phyloP scores from a whole-genome alignment of 2,113 vertebrate species.

The Etia nguti region DNA sequence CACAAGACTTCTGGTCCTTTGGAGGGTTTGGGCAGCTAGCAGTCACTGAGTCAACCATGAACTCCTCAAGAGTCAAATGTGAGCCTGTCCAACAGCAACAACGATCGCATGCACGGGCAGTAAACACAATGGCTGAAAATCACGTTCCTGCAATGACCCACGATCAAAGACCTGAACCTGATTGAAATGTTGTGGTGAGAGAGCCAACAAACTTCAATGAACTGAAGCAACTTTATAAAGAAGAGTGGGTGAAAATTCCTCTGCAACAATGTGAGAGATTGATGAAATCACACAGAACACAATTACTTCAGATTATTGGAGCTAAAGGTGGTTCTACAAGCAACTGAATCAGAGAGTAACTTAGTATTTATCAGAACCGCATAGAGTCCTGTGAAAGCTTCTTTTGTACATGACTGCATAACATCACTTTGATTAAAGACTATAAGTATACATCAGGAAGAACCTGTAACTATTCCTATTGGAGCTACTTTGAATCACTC shows the following conservation, averaged over 20 bases:
- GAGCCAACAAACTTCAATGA: background rate
- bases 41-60: background rate
- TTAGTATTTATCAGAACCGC: background rate
- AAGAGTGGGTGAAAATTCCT: background rate
- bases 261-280: background rate
- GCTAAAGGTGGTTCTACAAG: background rate
- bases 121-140: background rate
- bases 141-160: background rate
- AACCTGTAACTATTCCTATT: background rate
- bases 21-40: background rate
- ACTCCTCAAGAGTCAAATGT: background rate
- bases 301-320: background rate
- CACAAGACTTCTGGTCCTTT: background rate
- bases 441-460: background rate
- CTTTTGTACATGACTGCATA: background rate
- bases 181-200: background rate
- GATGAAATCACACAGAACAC: background rate
- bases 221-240: background rate
- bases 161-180: background rate
- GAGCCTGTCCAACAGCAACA: background rate
- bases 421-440: background rate
- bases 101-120: background rate
- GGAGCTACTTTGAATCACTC: background rate
- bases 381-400: background rate
- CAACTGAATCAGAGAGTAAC: background rate